Conservation (phyloP, 2,888 invertebrate species). For the Leptopterna dolabrata region DNA sequence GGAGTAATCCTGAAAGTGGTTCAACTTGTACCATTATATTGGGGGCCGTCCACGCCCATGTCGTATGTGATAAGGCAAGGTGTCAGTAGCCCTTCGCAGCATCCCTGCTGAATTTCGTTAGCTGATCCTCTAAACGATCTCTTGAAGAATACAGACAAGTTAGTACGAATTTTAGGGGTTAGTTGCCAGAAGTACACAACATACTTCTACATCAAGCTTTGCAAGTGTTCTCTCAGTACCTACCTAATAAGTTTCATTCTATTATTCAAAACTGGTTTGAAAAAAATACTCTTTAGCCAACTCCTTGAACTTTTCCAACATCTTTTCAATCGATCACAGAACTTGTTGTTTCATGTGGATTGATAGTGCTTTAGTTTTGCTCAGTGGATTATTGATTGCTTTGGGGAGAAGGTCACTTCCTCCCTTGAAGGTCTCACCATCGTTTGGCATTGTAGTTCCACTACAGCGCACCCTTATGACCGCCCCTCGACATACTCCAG, state of each 20-base stretch:
- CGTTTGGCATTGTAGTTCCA: background rate
- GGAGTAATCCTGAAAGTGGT: background rate
- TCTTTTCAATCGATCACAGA: too few relatives aligned
- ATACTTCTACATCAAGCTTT: too few relatives aligned
- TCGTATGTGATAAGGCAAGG: background rate
- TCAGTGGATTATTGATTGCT: slow-evolving; percentile 33
- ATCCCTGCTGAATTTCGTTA: background rate
- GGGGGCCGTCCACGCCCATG: background rate
- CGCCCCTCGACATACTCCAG: background rate
- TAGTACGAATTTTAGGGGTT: too few relatives aligned
- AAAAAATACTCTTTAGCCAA: too few relatives aligned
- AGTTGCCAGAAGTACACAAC: too few relatives aligned
- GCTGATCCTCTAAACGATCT: too few relatives aligned
- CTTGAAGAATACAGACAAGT: too few relatives aligned
- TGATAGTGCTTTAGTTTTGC: background rate
- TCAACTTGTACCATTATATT: background rate
- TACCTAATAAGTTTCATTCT: too few relatives aligned
- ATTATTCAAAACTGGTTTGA: too few relatives aligned
- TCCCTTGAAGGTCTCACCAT: background rate
- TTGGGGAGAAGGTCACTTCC: slow-evolving; percentile 27
- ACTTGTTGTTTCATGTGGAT: background rate
- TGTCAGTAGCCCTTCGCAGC: background rate
- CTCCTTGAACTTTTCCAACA: too few relatives aligned
- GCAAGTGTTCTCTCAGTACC: too few relatives aligned
- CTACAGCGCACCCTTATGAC: background rate